Evolutionary conservation across 2,113 vertebrate species (phyloP), one percentile per base, ranked within the genome.

Genomic region (Eurypyga helias): DNA sequence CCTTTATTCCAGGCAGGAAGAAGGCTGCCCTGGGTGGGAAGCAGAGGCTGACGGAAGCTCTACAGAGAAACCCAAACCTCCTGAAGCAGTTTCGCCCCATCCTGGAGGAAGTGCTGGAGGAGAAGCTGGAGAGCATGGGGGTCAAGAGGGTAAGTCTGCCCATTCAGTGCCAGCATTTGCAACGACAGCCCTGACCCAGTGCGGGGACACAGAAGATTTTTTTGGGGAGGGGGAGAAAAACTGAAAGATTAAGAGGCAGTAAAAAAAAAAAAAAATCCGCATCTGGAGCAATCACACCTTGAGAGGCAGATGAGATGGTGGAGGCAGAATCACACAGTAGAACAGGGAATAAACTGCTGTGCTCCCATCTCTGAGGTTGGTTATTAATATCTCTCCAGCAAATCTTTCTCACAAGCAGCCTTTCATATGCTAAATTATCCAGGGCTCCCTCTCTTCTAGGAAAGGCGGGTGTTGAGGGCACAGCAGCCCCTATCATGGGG

Each of bases 51-150:
- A 67, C 97, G 75, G 90, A 95, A 55, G 79, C 89, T 10, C 86
- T 97, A 33, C 60, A 11, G 96, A 91, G 43, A 62, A 95, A 96
- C 65, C 94, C 96, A n/a, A 81, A 94, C 15, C 90, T 98, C 54
- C 71, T 96, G 87, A 97, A 93, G 81, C 96, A 96, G 51, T 96
- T 98, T 78, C 95, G 89, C 28, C 85, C 91, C 23, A 70, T 98
- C 48, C 65, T 98, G 92, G 97, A 98, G 79, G 97, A 98, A 18
- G 82, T 89, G 3, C 75, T 98, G 85, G 84, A 98, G 51, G 96
- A 98, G 77, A 98, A 97, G 43, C 93, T 98, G 85, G 97, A 98
- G 64, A 97, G 71, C 75, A 91, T 98, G 97, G 98, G 98, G 3
- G 62, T 97, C 26, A 94, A 70, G 73, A 96, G 93, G 92, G 98